Conservation (phyloP, 2,113 vertebrate genomes). For the Leucoraja erinaceus region DNA sequence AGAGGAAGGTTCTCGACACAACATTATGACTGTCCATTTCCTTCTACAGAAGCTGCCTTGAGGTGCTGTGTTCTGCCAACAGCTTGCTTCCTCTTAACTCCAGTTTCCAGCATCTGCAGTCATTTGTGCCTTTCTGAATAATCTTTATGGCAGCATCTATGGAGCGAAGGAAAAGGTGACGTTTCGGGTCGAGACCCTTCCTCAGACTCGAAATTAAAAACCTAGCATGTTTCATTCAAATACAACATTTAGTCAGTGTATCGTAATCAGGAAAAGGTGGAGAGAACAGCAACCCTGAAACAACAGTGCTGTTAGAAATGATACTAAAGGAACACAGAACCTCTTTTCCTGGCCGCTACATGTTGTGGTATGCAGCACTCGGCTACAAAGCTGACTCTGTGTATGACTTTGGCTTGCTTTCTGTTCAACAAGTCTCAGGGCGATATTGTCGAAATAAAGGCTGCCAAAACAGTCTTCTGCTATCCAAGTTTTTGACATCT, state of each 20-base stretch:
- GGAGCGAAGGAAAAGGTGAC: no score
- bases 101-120: no score
- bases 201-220: no score
- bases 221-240: background rate
- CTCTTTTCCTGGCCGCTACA: background rate
- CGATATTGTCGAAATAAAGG: background rate
- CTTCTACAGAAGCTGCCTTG: no score
- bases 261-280: background rate
- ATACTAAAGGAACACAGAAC: background rate
- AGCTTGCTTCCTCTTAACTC: no score
- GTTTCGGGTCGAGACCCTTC: no score
- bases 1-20: no score
- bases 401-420: background rate
- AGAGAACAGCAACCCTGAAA: background rate
- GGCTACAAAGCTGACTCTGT: background rate
- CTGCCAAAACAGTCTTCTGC: background rate
- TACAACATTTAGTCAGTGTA: background rate
- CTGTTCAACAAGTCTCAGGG: background rate
- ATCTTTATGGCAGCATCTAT: no score
- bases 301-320: background rate
- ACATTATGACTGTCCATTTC: no score
- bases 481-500: background rate
- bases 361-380: background rate
- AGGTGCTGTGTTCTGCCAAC: no score
- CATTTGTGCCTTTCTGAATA: no score